Base-by-base conservation (phyloP, 2,113 vertebrate species). In the Coturnix japonica region DNA sequence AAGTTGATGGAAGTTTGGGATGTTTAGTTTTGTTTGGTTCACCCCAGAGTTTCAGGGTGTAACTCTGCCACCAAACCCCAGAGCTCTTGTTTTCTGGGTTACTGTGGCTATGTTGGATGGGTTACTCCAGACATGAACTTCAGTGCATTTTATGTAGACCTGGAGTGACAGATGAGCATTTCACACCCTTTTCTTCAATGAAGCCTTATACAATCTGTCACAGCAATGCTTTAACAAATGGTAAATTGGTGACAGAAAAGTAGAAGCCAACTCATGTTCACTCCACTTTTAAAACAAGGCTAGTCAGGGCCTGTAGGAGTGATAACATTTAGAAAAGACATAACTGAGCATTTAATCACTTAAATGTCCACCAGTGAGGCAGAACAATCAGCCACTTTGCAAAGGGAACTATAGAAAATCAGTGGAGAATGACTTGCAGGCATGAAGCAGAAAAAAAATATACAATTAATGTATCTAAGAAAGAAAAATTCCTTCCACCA, bases 81-180 rank as follows among this genome's bases (percentile, higher is more conserved):
- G 31, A 0, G 0, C 73, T 65, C 63, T 61, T 67, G 6, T 75
- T 78, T 81, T 75, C 54, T 84, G 77, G 49, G 44, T 75, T 81
- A 61, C 73, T 71, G 88, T 83, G 71, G 60, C 80, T 86, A 65
- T 37, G 41, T 90, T 46, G 20, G 54, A 51, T 22, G 43, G 82
- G 46, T 85, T 77, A 77, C 67, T 73, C 77, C 10, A 2, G 63
- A 94, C 65, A 25, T 46, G 61, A 88, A 77, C 80, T 79, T 63
- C 59, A 10, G 31, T 76, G 22, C 54, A 72, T 75, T 56, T 75
- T 65, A 56, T 19, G 30, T 44, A 31, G 47, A 90, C 91, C 28
- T 69, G 28, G 5, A 90, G 74, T 92, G 93, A 92, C 92, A 91
- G 67, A 89, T 84, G 89, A 91, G 49, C 79, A 79, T 90, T 95